These are phyloP conservation scores for Petrolisthes cinctipes DNA, from an alignment of 2,888 invertebrate genomes.

Conservation along the genomic window DNA sequence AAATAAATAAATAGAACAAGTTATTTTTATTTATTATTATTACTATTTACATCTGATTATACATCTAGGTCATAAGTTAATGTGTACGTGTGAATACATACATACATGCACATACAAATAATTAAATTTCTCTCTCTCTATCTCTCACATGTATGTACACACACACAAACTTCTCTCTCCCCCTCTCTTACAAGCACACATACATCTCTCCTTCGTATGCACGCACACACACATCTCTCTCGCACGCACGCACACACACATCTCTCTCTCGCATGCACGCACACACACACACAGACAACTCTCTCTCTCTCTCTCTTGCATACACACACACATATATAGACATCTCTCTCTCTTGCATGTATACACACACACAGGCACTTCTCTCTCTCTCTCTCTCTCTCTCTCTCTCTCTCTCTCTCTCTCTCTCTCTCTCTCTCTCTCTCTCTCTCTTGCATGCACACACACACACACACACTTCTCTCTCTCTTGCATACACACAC, in stretches of 20 bases:
- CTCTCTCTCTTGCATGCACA: no score
- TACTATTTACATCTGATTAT: background rate
- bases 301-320: no score
- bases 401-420: slow-evolving; percentile 18
- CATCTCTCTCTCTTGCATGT: background rate
- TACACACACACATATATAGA: background rate
- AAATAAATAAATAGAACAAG: no score
- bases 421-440: slow-evolving; percentile 16
- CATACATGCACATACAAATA: background rate
- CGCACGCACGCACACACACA: no score
- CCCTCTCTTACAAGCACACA: background rate
- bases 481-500: no score
- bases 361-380: background rate
- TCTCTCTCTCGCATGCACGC: no score
- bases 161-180: background rate
- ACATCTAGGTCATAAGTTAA: background rate
- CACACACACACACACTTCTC: no score
- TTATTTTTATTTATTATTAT: no score
- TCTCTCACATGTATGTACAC: background rate
- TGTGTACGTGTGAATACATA: background rate
- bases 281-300: no score
- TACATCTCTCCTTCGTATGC: background rate
- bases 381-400: slow-evolving; percentile 6
- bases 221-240: no score
- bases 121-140: no score